Evolutionary conservation across 2,888 invertebrate species (phyloP), one percentile per base, ranked within the genome.

Genomic region (Clostera curtula): DNA sequence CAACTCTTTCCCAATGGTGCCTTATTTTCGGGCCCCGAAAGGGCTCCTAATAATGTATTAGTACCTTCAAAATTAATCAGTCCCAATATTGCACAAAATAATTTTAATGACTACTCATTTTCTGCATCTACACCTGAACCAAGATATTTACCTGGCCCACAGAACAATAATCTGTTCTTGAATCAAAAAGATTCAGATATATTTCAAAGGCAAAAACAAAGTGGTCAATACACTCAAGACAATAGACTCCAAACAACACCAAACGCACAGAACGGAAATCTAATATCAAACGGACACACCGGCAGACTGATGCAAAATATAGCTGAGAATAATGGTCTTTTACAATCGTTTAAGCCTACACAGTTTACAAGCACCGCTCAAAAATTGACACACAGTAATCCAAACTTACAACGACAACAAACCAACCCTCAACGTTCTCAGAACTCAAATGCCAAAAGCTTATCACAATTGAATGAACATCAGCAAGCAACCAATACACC

Each of bases 1-100:
- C 79, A 80, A 44, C 36, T 75, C 9, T 75, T 74, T 29, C 72
- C 73, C 0, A 79, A 73, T 19, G 73, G 64, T 21, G 71, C 69
- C 5, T 46, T 71, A 6, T 41, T 63, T 22, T 56, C 65, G 8
- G 61, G 65, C 5, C 65, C 66, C 1, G 71, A 76, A 32, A 59
- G 64, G 43, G 40, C 55, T 12, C 63, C 65, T 2, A 71, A 56
- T 29, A 73, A 70, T 31, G 45, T 72, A 8, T 70, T 67, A 34
- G 42, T 73, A 24, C 73, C 75, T 9, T 47, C 69, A n/a, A 75
- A 74, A 35, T 62, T 58, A 51, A 50, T 57, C 12, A 63, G 64
- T 34, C 67, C 61, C 41, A 58, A 56, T 15, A 48, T 54, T 19
- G 44, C 44, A 16, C 62, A 60, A 34, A 61, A 60, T 24, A 58